Conservation (phyloP, 2,797 vertebrate genomes). For the Platalea minor region DNA sequence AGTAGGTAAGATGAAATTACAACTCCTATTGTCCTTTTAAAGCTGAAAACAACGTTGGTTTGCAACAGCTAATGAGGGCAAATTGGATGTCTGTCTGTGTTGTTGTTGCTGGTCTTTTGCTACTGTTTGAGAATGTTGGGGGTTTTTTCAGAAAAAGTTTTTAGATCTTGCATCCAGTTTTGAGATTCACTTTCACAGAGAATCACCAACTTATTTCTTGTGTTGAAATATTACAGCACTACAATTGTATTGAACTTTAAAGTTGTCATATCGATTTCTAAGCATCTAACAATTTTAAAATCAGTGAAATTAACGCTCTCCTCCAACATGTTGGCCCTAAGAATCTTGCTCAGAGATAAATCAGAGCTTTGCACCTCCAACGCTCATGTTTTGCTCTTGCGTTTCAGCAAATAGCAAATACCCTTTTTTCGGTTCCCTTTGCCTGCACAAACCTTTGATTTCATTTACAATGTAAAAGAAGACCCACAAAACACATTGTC, state of each 20-base stretch:
- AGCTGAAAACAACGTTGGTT: background rate
- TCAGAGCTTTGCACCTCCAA: background rate
- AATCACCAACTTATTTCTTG: background rate
- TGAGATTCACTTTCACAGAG: background rate
- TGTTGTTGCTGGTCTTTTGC: background rate
- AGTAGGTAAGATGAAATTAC: conserved; percentile 83
- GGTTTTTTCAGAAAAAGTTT: background rate
- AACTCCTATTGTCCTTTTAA: background rate
- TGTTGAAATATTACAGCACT: background rate
- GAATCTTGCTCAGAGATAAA: background rate
- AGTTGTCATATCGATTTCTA: background rate
- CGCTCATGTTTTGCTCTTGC: background rate
- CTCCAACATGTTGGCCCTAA: background rate
- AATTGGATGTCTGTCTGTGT: background rate
- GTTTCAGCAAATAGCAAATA: background rate
- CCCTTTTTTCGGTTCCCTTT: background rate
- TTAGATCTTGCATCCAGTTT: background rate
- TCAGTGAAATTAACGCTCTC: background rate
- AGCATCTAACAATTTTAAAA: background rate
- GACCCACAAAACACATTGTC: background rate
- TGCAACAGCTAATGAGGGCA: background rate
- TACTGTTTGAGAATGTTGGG: background rate
- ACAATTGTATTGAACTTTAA: background rate
- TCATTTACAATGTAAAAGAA: background rate
- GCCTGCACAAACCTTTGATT: background rate